Percentiles rank a stretch among this genome's conserved stretches.
Conservation (phyloP, 2,888 invertebrate species). For the Troilus luridus region DNA sequence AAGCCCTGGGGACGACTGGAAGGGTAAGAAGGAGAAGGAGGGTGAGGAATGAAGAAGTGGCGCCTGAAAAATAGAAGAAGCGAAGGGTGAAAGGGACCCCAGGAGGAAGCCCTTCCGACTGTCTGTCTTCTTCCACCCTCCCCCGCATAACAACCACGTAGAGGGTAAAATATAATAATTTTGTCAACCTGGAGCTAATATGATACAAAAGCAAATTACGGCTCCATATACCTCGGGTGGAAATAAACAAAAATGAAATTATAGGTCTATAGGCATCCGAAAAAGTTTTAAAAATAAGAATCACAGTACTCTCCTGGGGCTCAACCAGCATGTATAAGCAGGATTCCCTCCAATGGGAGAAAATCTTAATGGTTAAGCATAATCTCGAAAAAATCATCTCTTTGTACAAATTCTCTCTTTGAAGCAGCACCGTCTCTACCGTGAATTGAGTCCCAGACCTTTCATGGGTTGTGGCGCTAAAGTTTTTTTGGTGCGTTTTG, state of each 20-base stretch:
- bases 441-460: too few relatives aligned
- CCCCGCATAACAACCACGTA: neutral
- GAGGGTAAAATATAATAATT: neutral
- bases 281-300: too few relatives aligned
- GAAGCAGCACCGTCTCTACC: too few relatives aligned
- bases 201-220: neutral
- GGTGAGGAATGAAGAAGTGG: slow-evolving; percentile 13
- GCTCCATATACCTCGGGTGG: neutral
- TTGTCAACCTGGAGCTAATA: neutral
- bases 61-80: slow-evolving; percentile 8
- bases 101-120: neutral
- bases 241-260: neutral
- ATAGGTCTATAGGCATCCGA: too few relatives aligned
- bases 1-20: neutral
- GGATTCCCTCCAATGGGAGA: too few relatives aligned
- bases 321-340: too few relatives aligned
- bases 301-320: too few relatives aligned
- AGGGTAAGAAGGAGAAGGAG: neutral
- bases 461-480: too few relatives aligned
- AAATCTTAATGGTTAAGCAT: too few relatives aligned
- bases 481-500: too few relatives aligned
- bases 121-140: neutral
- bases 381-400: too few relatives aligned
- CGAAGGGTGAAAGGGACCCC: neutral
- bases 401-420: too few relatives aligned